A percentile compares a stretch with the other conserved stretches of the same genome.
phyloP scores from a whole-genome alignment of 2,113 vertebrate genomes.

The Emberiza fucata region DNA sequence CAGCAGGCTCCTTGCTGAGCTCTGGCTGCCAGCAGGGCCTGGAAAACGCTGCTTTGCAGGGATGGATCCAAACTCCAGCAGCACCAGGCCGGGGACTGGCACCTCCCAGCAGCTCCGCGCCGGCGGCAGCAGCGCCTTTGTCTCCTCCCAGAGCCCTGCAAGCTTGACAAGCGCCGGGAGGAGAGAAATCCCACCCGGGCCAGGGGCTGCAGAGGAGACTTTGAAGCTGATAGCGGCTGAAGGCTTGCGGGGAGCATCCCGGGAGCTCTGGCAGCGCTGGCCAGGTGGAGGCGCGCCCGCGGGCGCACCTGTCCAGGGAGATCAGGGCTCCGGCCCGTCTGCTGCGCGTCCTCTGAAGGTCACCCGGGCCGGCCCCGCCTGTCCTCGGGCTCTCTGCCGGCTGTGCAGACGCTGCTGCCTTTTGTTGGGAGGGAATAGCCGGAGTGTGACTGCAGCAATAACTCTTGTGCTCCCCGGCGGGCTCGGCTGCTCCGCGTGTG shows the following conservation, averaged over 20 bases:
- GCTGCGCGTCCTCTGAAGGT: not conserved
- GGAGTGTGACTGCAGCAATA: constrained; percentile 23
- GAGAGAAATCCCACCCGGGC: not conserved
- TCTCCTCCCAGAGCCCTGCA: not conserved
- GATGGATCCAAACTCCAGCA: not conserved
- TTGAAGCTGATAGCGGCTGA: constrained; percentile 37
- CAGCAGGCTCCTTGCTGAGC: not conserved
- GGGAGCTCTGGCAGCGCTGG: not conserved
- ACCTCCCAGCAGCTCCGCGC: not conserved
- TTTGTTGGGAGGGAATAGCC: constrained; percentile 20
- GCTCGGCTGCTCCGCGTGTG: not conserved
- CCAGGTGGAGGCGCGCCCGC: constrained; percentile 21
- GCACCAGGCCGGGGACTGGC: rapidly evolving
- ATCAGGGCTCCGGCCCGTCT: constrained; percentile 10
- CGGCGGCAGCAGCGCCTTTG: not conserved
- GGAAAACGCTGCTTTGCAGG: not conserved
- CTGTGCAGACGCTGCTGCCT: constrained; percentile 37
- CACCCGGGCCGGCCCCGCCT: constrained; percentile 1
- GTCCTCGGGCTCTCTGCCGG: not conserved
- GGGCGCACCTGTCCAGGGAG: not conserved
- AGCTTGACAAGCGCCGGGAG: not conserved
- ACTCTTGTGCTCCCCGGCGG: not conserved
- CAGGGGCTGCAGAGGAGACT: not conserved
- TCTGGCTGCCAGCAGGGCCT: not conserved
- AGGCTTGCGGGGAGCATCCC: constrained; percentile 19